Evolutionary conservation across 2,113 vertebrate species (phyloP), one percentile per base, ranked within the genome.

Genomic region (Canis aureus): DNA sequence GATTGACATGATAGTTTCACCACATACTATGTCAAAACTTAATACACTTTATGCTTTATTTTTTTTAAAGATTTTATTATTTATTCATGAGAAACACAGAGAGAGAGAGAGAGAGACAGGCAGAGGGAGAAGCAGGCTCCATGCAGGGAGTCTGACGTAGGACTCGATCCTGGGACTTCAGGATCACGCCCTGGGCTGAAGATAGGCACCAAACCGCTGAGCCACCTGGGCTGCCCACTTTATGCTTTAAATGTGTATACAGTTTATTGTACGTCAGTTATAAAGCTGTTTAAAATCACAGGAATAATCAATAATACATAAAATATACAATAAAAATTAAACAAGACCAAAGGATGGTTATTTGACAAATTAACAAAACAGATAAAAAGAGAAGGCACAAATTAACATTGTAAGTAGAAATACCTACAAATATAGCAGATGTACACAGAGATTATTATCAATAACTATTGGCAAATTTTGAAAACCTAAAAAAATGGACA

Each of bases 381-480:
- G 27, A 74, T 59, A 86, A 95, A 69, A 66, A 88, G 27, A 94
- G 20, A 82, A 95, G 17, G 57, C 55, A 93, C 23, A 89, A 95
- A 76, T 55, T 38, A 82, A 53, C 59, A 78, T 86, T 29, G 49
- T 69, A 95, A 62, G 32, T 43, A 11, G 25, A 88, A 95, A 82
- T 66, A 88, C 88, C 71, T 51, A 89, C 7, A 95, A 53, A 92
- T 19, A 81, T 3, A 53, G 38, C 12, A 62, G 43, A 74, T 80
- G 25, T 86, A 92, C 79, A 83, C 4, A 49, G 8, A 80, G 62
- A 80, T 17, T 80, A 79, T 62, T 55, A 80, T 43, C 66, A 89
- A 73, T 27, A 87, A 59, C 17, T 22, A 57, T 3, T 89, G 29
- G 29, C 59, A 89, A 96, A 86, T 62, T 90, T 32, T 80, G 62